Evolutionary conservation across 2,888 invertebrate genomes (phyloP), one percentile per base, ranked within the genome.

Genomic region (Arrhopalites spinosus): DNA sequence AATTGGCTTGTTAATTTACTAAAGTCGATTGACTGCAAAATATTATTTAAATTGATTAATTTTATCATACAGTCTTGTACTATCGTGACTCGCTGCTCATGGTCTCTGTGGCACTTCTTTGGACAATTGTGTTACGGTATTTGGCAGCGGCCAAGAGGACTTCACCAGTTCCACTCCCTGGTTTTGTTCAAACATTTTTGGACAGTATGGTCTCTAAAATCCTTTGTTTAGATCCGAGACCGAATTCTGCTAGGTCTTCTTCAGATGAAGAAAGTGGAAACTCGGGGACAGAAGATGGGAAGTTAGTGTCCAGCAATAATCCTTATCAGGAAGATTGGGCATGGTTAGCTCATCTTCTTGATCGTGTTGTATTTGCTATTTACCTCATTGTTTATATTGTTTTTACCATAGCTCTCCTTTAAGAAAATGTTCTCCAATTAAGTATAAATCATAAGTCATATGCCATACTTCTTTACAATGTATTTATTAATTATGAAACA

Each of bases 261-360:
- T 13, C 69, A 0, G 68, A 70, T 15, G 81, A 79, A 29, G 80
- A 78, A 45, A 13, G 15, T 30, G 59, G 56, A 13, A 23, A 45
- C 11, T 25, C 53, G 2, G 27, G 59, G 11, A 20, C 59, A 8
- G 79, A 77, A 53, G 81, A 79, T 20, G 81, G 79, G 23, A 82
- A 82, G 64, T 73, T 81, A 11, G 79, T 83, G 23, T 78, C 68
- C 13, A 75, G 75, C 20, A 70, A 53, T 13, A 81, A 78, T 70
- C 81, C 82, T 11, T 79, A 80, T 45, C 83, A 83, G 45, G 79
- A 81, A 27, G 82, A 83, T 64, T 83, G 82, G 82, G 83, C 83
- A 17, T 83, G 83, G 83, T 53, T 83, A 23, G 83, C 83, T 56
- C 82, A 83, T 75, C 67, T 83, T 11, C 68, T 83, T 23, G 83